Percentiles rank a stretch among this genome's conserved stretches.
phyloP scores from a whole-genome alignment of 2,113 vertebrate genomes.

The Acrocephalus arundinaceus region DNA sequence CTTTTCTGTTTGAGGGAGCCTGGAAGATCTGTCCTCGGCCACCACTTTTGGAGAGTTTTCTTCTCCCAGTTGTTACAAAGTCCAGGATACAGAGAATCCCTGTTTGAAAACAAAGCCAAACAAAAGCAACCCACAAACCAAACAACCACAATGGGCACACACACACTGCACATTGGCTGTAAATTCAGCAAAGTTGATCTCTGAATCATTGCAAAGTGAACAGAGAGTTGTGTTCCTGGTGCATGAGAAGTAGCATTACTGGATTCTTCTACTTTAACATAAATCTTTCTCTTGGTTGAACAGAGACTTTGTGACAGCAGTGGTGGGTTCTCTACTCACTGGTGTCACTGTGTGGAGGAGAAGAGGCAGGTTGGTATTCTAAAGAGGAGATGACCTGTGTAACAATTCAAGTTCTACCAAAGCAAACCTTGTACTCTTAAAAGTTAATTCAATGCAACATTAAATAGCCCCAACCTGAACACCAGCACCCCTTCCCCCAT shows the following conservation, averaged over 20 bases:
- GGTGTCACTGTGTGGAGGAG: not conserved
- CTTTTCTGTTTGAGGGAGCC: not conserved
- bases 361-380: not conserved
- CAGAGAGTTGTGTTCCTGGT: not conserved
- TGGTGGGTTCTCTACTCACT: not conserved
- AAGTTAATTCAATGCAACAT: not conserved
- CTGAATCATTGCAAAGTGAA: not conserved
- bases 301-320: not conserved
- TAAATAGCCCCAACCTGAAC: not conserved
- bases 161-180: not conserved
- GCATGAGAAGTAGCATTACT: not conserved
- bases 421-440: not conserved
- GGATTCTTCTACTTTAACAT: not conserved
- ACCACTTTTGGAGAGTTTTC: not conserved
- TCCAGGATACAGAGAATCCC: not conserved
- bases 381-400: not conserved
- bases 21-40: not conserved
- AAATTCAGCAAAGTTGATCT: not conserved
- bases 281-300: not conserved
- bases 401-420: not conserved
- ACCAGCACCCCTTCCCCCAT: not conserved
- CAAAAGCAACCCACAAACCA: not conserved
- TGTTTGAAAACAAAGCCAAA: not conserved
- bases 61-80: not conserved
- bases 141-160: rapidly evolving